Percentiles rank a stretch among this genome's conserved stretches.
These are phyloP conservation scores for Heliconius erato DNA, from an alignment of 2,888 invertebrate species.

Conservation along the genomic window DNA sequence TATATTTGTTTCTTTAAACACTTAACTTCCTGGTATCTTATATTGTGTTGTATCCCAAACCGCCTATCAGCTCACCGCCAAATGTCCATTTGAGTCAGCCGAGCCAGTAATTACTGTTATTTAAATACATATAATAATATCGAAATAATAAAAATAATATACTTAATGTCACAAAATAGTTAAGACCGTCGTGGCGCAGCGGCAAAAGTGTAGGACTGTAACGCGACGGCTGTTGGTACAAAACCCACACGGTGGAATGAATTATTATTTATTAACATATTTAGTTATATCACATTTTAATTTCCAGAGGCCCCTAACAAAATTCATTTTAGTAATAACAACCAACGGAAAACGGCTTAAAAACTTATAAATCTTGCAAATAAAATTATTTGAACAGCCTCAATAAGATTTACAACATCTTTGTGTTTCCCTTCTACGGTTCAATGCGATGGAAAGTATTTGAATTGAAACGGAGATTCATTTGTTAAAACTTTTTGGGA, in stretches of 20 bases:
- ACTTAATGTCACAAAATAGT: too few relatives aligned
- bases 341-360: slow-evolving; percentile 4
- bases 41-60: neutral
- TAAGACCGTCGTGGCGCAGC: too few relatives aligned
- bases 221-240: too few relatives aligned
- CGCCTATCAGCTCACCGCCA: neutral
- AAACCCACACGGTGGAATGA: too few relatives aligned
- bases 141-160: too few relatives aligned
- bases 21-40: neutral
- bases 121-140: neutral
- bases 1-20: too few relatives aligned
- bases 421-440: neutral
- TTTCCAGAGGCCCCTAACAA: neutral
- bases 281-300: neutral
- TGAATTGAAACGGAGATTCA: neutral
- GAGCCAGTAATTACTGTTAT: neutral
- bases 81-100: neutral
- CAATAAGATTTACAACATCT: slow-evolving; percentile 30
- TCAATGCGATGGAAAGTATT: slow-evolving; percentile 11
- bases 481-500: neutral
- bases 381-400: slow-evolving; percentile 21
- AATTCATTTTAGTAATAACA: slow-evolving; percentile 16
- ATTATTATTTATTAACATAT: too few relatives aligned
- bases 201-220: too few relatives aligned
- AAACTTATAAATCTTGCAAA: neutral